Evolutionary conservation across 2,888 invertebrate genomes (phyloP).

Genomic region (Gymnosoma rotundatum): DNA sequence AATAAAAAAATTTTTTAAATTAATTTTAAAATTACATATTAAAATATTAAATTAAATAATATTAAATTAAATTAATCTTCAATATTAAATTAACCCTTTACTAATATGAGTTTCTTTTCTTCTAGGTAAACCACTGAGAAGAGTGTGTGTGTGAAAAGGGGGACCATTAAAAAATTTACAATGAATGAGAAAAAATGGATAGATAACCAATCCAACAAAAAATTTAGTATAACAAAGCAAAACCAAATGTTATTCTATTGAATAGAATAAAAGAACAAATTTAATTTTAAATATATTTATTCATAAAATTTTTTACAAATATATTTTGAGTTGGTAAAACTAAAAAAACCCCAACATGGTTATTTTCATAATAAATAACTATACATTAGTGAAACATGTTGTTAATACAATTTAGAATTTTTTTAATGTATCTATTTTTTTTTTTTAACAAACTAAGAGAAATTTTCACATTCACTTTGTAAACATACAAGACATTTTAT

Average conservation of each 20-base stretch:
- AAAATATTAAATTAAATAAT: too few relatives aligned
- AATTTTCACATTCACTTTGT: background rate
- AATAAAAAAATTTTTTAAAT: too few relatives aligned
- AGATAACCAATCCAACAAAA: background rate
- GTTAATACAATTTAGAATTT: too few relatives aligned
- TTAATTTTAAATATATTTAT: slow-evolving; percentile 19
- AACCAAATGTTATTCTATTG: background rate
- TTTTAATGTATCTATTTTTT: too few relatives aligned
- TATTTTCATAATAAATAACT: background rate
- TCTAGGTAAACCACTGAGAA: slow-evolving; percentile 71
- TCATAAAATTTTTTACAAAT: background rate
- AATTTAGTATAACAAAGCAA: slow-evolving; percentile 11
- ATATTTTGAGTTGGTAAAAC: slow-evolving; percentile 5
- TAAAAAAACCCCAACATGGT: background rate
- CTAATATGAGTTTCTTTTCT: slow-evolving; percentile 75
- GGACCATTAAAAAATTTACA: background rate
- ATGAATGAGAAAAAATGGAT: slow-evolving; percentile 9
- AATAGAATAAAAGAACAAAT: slow-evolving; percentile 34
- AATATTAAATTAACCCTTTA: too few relatives aligned
- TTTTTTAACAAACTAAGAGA: background rate
- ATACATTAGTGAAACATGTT: background rate
- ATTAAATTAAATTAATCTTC: too few relatives aligned
- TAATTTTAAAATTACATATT: too few relatives aligned
- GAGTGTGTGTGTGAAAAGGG: background rate
- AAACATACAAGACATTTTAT: background rate